These are phyloP conservation scores for Semotilus atromaculatus DNA, from an alignment of 2,797 vertebrate genomes.

Conservation along the genomic window DNA sequence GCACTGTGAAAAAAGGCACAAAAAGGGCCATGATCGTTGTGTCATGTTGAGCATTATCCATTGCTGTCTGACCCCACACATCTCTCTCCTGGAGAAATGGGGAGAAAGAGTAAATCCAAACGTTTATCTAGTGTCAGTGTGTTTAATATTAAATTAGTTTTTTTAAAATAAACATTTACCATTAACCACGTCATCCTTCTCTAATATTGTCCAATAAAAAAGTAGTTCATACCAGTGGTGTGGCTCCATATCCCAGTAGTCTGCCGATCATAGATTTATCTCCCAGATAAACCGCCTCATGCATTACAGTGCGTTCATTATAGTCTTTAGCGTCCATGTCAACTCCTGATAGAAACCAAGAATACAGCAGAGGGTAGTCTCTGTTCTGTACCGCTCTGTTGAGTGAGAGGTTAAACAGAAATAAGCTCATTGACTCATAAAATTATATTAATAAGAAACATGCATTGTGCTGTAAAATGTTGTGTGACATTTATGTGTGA, in stretches of 20 bases:
- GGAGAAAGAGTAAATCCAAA: not conserved
- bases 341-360: conserved; percentile 34
- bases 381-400: conserved; percentile 36
- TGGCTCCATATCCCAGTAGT: conserved; percentile 41
- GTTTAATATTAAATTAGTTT: not conserved
- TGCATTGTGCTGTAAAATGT: not conserved
- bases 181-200: not conserved
- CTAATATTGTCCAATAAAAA: not conserved
- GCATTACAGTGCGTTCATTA: conserved; percentile 37
- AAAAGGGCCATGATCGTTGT: conserved; percentile 19
- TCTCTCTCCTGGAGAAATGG: conserved; percentile 34
- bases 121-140: not conserved
- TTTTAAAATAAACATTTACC: not conserved
- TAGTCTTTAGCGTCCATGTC: conserved; percentile 50
- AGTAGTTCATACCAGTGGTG: conserved; percentile 40
- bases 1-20: conserved; percentile 33
- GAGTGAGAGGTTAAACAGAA: not conserved
- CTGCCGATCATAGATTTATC: conserved; percentile 28
- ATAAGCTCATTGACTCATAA: not conserved
- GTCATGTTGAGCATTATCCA: conserved; percentile 33
- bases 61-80: conserved; percentile 43
- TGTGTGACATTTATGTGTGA: not conserved
- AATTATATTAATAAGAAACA: not conserved
- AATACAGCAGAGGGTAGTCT: conserved; percentile 21
- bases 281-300: conserved; percentile 34